Evolutionary conservation across 2,888 invertebrate genomes (phyloP), one percentile per base, ranked within the genome.

Genomic region (Chirona hameri): DNA sequence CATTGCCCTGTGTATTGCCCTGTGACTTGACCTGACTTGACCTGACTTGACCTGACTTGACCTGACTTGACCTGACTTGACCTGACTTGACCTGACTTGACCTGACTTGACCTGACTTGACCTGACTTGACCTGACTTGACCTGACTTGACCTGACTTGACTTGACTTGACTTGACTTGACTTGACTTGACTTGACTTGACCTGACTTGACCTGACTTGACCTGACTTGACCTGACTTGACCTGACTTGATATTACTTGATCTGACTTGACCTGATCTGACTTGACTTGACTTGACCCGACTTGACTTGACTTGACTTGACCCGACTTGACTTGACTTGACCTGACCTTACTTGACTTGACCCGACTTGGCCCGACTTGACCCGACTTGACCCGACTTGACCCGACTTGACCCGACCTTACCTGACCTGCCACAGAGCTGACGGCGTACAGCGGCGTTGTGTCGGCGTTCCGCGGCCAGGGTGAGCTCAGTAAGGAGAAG

Each of bases 371-470:
- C n/a, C 39, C 7, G 39, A 39, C 39, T 7, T 60, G 60, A 60
- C 24, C 60, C 9, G 60, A 57, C 57, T 24, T 48, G 65, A 46
- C 15, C 79, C 21, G 79, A 21, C 57, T 15, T 57, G 39, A 48
- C 31, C 46, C 31, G 29, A 39, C 82, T 82, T 48, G 65, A 46
- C 15, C 79, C 21, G 65, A 12, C 57, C 24, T 57, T 21, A 48
- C 31, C 46, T 55, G 46, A 82, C 82, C 83, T 83, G 81, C 82
- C 57, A 90, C 91, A 96, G 96, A 97, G 91, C 90, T 97, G 88
- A 96, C 96, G 90, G 95, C 97, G 85, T 97, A 97, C 91, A 93
- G 95, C 87, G 93, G 93, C 88, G 91, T 97, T 88, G 92, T 97
- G 84, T 94, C 94, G 87, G 96, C 95, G 86, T 92, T 97, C 88